Evolutionary conservation across 2,113 vertebrate species (phyloP), one percentile per base, ranked within the genome.

Genomic region (Bubalus kerabau): DNA sequence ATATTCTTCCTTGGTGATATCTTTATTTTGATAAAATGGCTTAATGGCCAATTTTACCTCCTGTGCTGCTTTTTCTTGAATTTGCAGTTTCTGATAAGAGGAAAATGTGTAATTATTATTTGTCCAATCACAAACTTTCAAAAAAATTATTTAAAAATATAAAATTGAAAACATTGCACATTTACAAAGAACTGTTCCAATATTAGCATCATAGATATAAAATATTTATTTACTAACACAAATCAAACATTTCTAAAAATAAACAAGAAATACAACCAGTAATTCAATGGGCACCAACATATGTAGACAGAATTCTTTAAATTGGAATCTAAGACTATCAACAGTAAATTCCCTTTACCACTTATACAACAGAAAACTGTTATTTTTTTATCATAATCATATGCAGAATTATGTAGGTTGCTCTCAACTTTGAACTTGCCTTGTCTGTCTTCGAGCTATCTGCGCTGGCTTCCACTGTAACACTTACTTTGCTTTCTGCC

Each of bases 361-460:
- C 0, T 92, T 83, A 87, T 59, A 94, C 81, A 87, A 94, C 0
- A 71, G 24, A 59, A 87, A 87, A 67, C 0, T 59, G 50, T 9
- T 23, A 87, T 2, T 82, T 89, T 88, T 71, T 43, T 76, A 83
- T 60, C 94, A 93, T 98, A 88, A 97, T n/a, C 30, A 89, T 9
- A 96, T 16, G 91, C 1, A 95, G 67, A 98, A 96, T 95, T 64
- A 78, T 93, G 67, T 60, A 92, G 82, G 81, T 95, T 10, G 93
- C 67, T 97, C 83, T 98, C 90, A 97, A 97, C 96, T 97, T 97
- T 94, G 97, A 97, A 98, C 98, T 98, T 99, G 99, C 99, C 99
- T 99, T 99, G 98, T 99, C 99, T 97, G 99, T 99, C 98, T 99
- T 99, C 4, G 99, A 99, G 99, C 99, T 99, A 98, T 99, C 99